A percentile compares a stretch with the other conserved stretches of the same genome.
These are phyloP conservation scores for Dicerorhinus sumatrensis DNA, from an alignment of 2,113 vertebrate genomes.

Conservation along the genomic window DNA sequence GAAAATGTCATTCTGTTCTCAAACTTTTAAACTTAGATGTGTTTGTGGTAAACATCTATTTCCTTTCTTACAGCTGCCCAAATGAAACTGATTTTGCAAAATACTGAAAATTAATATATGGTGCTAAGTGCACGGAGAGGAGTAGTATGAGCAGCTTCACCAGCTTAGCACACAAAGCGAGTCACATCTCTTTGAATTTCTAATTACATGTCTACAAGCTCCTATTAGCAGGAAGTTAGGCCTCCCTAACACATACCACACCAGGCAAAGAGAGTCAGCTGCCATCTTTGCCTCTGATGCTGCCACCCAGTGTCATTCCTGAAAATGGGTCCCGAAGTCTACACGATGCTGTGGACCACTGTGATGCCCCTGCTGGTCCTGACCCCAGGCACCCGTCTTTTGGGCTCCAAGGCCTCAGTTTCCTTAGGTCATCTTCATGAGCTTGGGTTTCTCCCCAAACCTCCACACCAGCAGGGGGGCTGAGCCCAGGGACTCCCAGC, in stretches of 20 bases:
- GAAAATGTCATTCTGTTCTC: not conserved
- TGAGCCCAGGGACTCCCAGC: not conserved
- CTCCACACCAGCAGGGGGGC: not conserved
- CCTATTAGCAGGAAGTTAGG: not conserved
- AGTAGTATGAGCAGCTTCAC: rapidly evolving
- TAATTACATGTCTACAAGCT: not conserved
- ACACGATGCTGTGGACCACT: not conserved
- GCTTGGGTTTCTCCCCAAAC: not conserved
- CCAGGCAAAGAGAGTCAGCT: not conserved
- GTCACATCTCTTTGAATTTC: not conserved
- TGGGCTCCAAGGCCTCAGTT: not conserved
- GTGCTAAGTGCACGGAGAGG: not conserved
- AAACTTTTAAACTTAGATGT: not conserved
- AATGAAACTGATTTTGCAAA: not conserved
- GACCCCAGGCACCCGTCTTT: not conserved
- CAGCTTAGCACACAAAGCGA: not conserved
- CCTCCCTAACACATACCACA: not conserved
- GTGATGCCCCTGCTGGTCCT: not conserved
- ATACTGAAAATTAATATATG: not conserved
- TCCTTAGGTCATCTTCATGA: not conserved
- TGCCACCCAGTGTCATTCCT: not conserved
- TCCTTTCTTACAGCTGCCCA: slow-evolving; percentile 21
- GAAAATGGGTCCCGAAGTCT: not conserved
- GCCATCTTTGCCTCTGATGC: not conserved
- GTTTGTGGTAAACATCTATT: not conserved